These are phyloP conservation scores for Biston stratarius DNA, from an alignment of 2,888 invertebrate species.

Conservation along the genomic window DNA sequence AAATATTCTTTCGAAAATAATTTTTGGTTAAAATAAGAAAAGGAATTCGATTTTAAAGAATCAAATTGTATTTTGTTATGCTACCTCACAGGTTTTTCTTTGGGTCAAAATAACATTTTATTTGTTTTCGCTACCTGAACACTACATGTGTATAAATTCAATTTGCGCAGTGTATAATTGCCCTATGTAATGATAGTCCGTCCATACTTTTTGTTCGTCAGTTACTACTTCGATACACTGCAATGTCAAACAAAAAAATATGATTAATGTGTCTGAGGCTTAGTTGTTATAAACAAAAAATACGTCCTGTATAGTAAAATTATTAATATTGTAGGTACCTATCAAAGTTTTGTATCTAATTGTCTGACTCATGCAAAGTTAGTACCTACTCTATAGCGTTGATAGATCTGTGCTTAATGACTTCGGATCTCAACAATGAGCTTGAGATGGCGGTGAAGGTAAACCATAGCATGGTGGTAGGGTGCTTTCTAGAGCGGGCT, in stretches of 20 bases:
- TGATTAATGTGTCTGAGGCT: slow-evolving; percentile 57
- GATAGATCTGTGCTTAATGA: too few species aligned
- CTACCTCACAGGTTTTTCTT: too few species aligned
- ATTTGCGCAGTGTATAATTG: slow-evolving; percentile 7
- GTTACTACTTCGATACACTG: slow-evolving; percentile 50
- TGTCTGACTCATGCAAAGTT: not conserved
- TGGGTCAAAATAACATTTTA: too few species aligned
- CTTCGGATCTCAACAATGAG: too few species aligned
- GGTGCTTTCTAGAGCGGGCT: too few species aligned
- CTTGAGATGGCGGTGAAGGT: too few species aligned
- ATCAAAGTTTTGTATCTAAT: slow-evolving; percentile 6
- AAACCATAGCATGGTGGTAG: too few species aligned
- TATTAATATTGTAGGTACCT: slow-evolving; percentile 8
- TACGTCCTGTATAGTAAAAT: slow-evolving; percentile 29
- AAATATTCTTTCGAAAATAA: too few species aligned
- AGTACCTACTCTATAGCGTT: not conserved
- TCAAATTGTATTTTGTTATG: too few species aligned
- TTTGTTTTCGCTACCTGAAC: not conserved
- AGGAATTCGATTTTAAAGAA: too few species aligned
- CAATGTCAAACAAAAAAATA: slow-evolving; percentile 54
- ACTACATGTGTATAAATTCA: not conserved
- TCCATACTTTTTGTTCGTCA: slow-evolving; percentile 32
- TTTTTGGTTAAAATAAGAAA: too few species aligned
- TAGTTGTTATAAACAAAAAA: slow-evolving; percentile 52
- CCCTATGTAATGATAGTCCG: slow-evolving; percentile 9